Evolutionary conservation across 2,797 vertebrate species (phyloP), one percentile per base, ranked within the genome.

Genomic region (Rhyacichthys aspro): DNA sequence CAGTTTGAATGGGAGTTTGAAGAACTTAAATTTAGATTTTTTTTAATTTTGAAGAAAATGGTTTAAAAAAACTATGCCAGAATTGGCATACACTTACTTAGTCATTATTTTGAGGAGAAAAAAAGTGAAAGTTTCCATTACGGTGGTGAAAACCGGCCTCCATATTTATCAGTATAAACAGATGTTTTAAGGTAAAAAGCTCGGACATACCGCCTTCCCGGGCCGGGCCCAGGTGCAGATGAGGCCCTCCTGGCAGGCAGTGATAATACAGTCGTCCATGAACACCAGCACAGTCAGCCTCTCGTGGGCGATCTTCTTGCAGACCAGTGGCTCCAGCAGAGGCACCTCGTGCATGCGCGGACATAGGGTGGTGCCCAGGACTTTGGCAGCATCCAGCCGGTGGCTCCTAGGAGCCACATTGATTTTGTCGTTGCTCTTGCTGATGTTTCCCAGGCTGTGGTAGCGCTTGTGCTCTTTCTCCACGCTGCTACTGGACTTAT

Each of bases 201-300:
- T 28, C 4, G 23, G 7, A 43, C 95, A 76, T 88, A 96, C 95
- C 57, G 77, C 88, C 86, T 94, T 95, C 39, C 96, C 95, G 0
- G 96, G 96, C 76, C 95, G 84, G 0, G 95, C 95, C 96, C 96
- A 97, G 60, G 96, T 95, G 55, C 95, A 96, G 89, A 97, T 95
- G 76, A 96, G 94, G 0, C 95, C 95, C 73, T 96, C 95, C 61
- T 96, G 96, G 86, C 96, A 97, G 47, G 95, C 96, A 0, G 95
- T 97, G 84, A 97, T 94, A 81, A 97, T 96, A 67, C 95, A 97
- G 84, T 97, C 96, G 72, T 97, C 95, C 91, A 97, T 90, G 89
- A 97, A 97, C 1, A 96, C 93, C 12, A 97, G 89, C 23, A 97
- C 95, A 0, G 95, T 96, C 63, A 97, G 91, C 47, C 96, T 86